Evolutionary conservation across 1,140 invertebrate species (phyloP).

Genomic region (Pogonomyrmex barbatus): DNA sequence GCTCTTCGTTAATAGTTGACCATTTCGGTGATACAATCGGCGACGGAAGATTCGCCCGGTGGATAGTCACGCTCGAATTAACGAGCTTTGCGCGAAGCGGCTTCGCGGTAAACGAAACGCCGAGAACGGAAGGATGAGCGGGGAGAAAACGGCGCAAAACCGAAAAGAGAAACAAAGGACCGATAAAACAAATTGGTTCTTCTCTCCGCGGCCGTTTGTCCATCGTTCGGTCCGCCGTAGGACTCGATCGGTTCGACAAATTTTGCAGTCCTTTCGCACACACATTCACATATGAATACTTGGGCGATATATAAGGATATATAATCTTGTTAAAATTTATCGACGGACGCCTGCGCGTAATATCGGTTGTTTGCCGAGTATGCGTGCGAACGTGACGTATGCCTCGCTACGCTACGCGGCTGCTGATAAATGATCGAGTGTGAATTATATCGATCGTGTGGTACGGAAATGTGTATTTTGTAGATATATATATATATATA

Average conservation of each 20-base stretch:
- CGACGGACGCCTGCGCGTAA: constrained; percentile 23
- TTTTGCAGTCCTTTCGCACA: constrained; percentile 71
- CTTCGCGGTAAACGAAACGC: constrained; percentile 59
- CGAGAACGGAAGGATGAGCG: constrained; percentile 8
- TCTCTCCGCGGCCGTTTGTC: constrained; percentile 62
- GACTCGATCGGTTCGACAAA: constrained; percentile 70
- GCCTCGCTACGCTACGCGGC: not conserved
- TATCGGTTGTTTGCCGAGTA: constrained; percentile 36
- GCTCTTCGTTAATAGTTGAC: constrained; percentile 67
- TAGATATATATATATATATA: too few species aligned
- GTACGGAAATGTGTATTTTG: not conserved
- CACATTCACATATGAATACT: constrained; percentile 8
- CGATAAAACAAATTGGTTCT: constrained; percentile 78
- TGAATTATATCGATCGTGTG: constrained; percentile 37
- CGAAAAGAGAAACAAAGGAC: constrained; percentile 76
- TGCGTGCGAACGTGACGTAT: constrained; percentile 16
- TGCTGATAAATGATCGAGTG: constrained; percentile 33
- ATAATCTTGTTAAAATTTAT: constrained; percentile 71
- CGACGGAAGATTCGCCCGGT: constrained; percentile 64
- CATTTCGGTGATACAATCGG: constrained; percentile 70
- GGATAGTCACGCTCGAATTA: constrained; percentile 77
- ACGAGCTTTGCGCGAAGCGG: constrained; percentile 66
- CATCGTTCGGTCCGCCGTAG: constrained; percentile 54
- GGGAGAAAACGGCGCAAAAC: constrained; percentile 41
- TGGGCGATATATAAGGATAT: constrained; percentile 45